These are phyloP conservation scores for Drosophila melanosoma DNA, from an alignment of 2,888 invertebrate genomes.

Conservation along the genomic window DNA sequence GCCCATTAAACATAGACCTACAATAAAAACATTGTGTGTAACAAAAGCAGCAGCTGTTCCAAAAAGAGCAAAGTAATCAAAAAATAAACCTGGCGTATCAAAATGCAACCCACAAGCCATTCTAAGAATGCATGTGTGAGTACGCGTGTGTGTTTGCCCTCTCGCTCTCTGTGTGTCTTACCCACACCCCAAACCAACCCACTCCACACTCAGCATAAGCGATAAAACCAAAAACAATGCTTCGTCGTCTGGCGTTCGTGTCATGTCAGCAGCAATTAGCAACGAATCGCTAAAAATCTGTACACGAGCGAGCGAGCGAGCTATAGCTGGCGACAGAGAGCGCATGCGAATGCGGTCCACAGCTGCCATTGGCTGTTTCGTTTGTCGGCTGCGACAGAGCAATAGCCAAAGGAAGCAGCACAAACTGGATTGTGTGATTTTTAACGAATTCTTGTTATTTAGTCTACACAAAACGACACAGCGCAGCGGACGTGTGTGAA, in stretches of 20 bases:
- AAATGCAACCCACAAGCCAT: constrained; percentile 74
- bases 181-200: not conserved
- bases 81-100: constrained; percentile 74
- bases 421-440: constrained; percentile 59
- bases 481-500: constrained; percentile 73
- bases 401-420: constrained; percentile 44
- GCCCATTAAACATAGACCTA: constrained; percentile 53
- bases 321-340: constrained; percentile 12
- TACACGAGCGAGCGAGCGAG: constrained; percentile 44
- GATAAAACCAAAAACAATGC: constrained; percentile 54
- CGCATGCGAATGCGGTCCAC: constrained; percentile 60
- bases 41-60: constrained; percentile 55
- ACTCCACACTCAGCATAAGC: constrained; percentile 3
- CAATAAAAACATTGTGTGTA: constrained; percentile 38
- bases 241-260: constrained; percentile 49
- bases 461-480: constrained; percentile 80
- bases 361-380: constrained; percentile 57
- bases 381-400: constrained; percentile 20
- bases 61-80: constrained; percentile 62
- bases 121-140: constrained; percentile 39
- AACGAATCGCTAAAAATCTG: constrained; percentile 69
- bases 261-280: constrained; percentile 77
- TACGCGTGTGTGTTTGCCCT: constrained; percentile 33
- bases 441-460: constrained; percentile 67
- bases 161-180: not conserved